A percentile compares a stretch with the other conserved stretches of the same genome.
These are phyloP conservation scores for Mactromeris polynyma DNA, from an alignment of 2,888 invertebrate species.

Conservation along the genomic window DNA sequence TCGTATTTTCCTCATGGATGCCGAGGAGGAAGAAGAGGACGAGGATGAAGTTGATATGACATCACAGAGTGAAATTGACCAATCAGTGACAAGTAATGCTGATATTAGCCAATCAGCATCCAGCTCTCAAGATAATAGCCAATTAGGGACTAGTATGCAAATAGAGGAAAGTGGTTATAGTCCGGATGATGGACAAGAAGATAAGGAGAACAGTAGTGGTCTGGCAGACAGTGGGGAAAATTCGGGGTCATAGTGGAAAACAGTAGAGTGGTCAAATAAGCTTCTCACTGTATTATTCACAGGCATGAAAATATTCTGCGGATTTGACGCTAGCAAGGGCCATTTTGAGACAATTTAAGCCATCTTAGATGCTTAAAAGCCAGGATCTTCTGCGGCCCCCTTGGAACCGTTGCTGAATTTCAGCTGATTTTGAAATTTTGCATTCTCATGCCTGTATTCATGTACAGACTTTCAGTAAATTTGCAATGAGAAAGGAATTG, in stretches of 20 bases:
- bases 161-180: constrained; percentile 49
- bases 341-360: no score
- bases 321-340: no score
- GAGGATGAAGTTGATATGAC: constrained; percentile 70
- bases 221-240: constrained; percentile 46
- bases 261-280: no score
- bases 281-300: no score
- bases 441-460: no score
- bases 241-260: constrained; percentile 17
- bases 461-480: no score
- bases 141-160: constrained; percentile 61
- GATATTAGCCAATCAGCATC: constrained; percentile 66
- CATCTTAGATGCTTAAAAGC: no score
- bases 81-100: constrained; percentile 53
- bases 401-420: no score
- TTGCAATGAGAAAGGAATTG: no score
- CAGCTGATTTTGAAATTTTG: no score
- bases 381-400: no score
- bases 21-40: constrained; percentile 94
- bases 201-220: constrained; percentile 78
- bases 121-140: constrained; percentile 58
- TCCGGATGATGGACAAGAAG: constrained; percentile 74
- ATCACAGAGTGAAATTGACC: constrained; percentile 69
- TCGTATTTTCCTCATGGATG: constrained; percentile 96
- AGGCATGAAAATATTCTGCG: no score